Base-by-base conservation (phyloP, 2,888 invertebrate species). In the Cinara cedri region DNA sequence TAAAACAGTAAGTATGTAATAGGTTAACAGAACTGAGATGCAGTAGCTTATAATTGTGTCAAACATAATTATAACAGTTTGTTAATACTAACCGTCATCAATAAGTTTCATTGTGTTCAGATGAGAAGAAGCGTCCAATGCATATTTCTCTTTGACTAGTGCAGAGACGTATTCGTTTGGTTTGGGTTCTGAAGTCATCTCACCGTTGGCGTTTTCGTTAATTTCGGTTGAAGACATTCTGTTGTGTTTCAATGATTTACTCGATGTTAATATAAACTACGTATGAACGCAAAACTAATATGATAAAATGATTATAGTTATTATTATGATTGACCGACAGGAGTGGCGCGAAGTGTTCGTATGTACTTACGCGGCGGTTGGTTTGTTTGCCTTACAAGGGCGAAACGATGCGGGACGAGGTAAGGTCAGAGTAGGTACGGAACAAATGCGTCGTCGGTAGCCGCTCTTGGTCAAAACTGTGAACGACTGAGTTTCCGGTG, bases 21-120 rank as follows among this genome's bases (percentile, higher is more conserved):
- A n/a, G 34, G 34, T 34, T 3, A 34, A 6, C 34, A 34, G 34
- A 34, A n/a, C n/a, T n/a, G n/a, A n/a, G n/a, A n/a, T n/a, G n/a
- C n/a, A n/a, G n/a, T n/a, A 34, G 34, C 34, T 6, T 4, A 34
- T 34, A 6, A 34, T n/a, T 9, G 19, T n/a, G 54, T 19, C 54
- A 19, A 42, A 54, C 44, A 44, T 10, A 63, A 42, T n/a, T 34
- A 1, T 44, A 16, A 51, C 16, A 16, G n/a, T n/a, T 34, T 14
- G 14, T 2, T 26, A 75, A 14, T 54, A 72, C 60, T 55, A 1
- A 82, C 82, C 82, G 49, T 82, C 80, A 44, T 84, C 83, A 11
- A 84, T 63, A 10, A 84, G 82, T 68, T 83, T 81, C 83, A 84
- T 83, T 8, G 83, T 83, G 75, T 83, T 82, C n/a, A 82, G 74